Conservation (phyloP, 2,797 vertebrate species). For the Adrianichthys oophorus region DNA sequence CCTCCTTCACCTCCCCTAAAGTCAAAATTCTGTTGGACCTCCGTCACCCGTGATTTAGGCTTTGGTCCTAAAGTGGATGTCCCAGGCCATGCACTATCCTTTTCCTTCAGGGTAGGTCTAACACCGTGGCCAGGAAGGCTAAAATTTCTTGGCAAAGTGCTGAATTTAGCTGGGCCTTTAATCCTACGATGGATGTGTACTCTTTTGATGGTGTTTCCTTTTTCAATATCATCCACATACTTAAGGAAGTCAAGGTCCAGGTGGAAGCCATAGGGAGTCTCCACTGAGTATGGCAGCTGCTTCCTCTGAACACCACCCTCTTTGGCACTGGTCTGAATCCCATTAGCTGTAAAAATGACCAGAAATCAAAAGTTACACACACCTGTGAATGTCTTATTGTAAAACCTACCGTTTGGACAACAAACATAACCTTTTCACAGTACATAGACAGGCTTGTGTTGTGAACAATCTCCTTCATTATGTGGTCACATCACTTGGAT, state of each 20-base stretch:
- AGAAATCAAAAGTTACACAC: constrained; percentile 8
- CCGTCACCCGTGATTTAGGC: constrained; percentile 82
- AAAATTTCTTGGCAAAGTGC: constrained; percentile 94
- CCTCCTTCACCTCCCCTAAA: constrained; percentile 65
- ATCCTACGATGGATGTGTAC: constrained; percentile 91
- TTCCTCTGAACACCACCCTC: constrained; percentile 83
- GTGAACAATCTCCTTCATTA: constrained; percentile 53
- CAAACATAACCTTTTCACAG: constrained; percentile 22
- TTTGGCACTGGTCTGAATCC: constrained; percentile 75
- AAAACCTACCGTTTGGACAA: constrained; percentile 17
- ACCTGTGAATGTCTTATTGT: not conserved
- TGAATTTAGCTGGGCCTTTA: constrained; percentile 93
- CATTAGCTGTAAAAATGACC: constrained; percentile 77
- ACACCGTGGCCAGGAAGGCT: constrained; percentile 87
- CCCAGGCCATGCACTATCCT: constrained; percentile 81
- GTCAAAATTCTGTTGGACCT: constrained; percentile 79
- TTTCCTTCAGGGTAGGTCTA: constrained; percentile 75
- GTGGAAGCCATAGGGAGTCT: constrained; percentile 97
- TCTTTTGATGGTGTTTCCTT: constrained; percentile 95
- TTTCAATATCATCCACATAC: constrained; percentile 98
- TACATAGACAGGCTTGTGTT: constrained; percentile 36
- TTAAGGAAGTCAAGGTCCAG: constrained; percentile 97
- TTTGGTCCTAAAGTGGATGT: constrained; percentile 79
- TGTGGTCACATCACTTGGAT: constrained; percentile 60
- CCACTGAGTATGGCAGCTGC: constrained; percentile 93